These are phyloP conservation scores for Thera britannica DNA, from an alignment of 2,888 invertebrate genomes.

Conservation along the genomic window DNA sequence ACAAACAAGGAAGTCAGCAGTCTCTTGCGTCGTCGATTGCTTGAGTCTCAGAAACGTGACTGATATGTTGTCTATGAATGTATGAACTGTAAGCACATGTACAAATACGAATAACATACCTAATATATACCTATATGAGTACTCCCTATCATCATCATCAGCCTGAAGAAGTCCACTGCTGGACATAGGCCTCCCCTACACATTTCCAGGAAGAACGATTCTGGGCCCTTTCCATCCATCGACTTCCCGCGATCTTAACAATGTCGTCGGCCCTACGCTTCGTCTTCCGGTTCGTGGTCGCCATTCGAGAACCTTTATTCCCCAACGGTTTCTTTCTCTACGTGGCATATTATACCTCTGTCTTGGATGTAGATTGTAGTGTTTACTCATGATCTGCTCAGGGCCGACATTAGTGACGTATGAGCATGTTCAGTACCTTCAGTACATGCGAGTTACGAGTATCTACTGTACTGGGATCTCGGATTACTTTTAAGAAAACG, in stretches of 20 bases:
- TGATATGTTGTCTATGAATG: background rate
- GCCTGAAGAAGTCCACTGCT: no score
- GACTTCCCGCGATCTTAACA: no score
- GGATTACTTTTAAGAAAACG: slow-evolving; percentile 28
- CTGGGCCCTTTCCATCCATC: no score
- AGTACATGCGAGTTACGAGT: slow-evolving; percentile 31
- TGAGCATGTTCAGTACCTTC: slow-evolving; percentile 29
- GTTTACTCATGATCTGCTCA: slow-evolving; percentile 66
- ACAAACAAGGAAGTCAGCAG: slow-evolving; percentile 76
- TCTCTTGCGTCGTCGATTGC: slow-evolving; percentile 57
- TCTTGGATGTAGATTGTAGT: slow-evolving; percentile 62
- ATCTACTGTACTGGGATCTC: slow-evolving; percentile 12
- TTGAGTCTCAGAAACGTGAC: slow-evolving; percentile 43
- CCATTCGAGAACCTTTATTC: no score
- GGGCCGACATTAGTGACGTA: slow-evolving; percentile 53
- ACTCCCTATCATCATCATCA: no score
- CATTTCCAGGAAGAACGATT: no score
- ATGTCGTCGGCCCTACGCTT: background rate
- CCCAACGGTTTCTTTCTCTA: background rate
- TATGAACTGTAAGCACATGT: slow-evolving; percentile 18
- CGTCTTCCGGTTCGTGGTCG: background rate
- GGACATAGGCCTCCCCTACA: no score
- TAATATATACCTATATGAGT: background rate
- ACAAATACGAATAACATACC: background rate
- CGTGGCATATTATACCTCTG: slow-evolving; percentile 23